Percentiles rank a stretch among this genome's conserved stretches.
phyloP scores from a whole-genome alignment of 2,113 vertebrate genomes.

The Hemiprocne comata region DNA sequence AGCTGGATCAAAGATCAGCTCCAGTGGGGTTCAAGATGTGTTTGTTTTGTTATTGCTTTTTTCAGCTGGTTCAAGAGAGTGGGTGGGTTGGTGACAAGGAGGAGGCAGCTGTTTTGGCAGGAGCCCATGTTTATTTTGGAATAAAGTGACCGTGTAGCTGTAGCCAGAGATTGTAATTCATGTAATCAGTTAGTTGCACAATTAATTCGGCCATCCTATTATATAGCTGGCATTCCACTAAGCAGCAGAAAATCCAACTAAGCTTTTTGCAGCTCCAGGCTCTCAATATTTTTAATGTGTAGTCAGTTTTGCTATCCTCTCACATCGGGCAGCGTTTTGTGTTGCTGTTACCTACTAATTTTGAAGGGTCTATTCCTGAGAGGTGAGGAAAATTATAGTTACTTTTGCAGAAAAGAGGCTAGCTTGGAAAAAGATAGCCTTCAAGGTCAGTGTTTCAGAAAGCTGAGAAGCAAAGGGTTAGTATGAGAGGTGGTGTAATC shows the following conservation, averaged over 20 bases:
- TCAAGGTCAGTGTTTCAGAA: not conserved
- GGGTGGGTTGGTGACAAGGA: not conserved
- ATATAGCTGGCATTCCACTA: not conserved
- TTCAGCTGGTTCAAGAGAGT: not conserved
- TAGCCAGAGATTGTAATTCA: not conserved
- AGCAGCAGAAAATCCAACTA: not conserved
- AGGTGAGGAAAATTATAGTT: not conserved
- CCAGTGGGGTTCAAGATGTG: not conserved
- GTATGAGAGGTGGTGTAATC: not conserved
- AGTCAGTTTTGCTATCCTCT: not conserved
- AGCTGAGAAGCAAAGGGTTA: not conserved
- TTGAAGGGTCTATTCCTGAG: not conserved
- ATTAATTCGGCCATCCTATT: not conserved
- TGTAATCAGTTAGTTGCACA: not conserved
- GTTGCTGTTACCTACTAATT: not conserved
- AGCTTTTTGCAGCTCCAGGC: not conserved
- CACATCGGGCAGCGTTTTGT: not conserved
- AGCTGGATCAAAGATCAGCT: not conserved
- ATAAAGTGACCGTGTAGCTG: not conserved
- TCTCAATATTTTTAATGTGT: not conserved
- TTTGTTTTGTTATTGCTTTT: constrained; percentile 1
- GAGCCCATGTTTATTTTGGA: not conserved
- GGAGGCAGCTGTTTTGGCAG: not conserved
- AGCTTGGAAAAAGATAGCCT: constrained; percentile 8
- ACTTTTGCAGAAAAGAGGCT: not conserved